phyloP scores from a whole-genome alignment of 2,113 vertebrate species.

The Nannospalax galili region DNA sequence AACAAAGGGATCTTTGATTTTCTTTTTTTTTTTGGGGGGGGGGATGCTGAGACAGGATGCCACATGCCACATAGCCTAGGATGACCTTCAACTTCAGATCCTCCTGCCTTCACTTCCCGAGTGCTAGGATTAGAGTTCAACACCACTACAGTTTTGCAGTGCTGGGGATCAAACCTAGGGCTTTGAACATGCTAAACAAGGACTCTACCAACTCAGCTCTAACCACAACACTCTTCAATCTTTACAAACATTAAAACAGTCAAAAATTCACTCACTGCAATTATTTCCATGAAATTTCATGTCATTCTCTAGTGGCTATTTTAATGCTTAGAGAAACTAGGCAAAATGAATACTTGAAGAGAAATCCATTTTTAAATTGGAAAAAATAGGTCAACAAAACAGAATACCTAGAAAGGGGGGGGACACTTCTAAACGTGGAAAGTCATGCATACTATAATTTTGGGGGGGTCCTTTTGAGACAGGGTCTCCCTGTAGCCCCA shows the following conservation, averaged over 20 bases:
- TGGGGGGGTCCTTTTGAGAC: too few relatives aligned
- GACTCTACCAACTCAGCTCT: neutral
- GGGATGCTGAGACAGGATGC: too few relatives aligned
- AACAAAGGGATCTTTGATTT: neutral
- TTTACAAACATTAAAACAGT: neutral
- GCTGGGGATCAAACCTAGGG: neutral
- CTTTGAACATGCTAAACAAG: neutral
- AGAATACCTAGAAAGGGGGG: neutral
- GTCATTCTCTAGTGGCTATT: conserved; percentile 19
- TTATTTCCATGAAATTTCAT: conserved; percentile 26
- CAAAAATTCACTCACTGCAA: conserved; percentile 28
- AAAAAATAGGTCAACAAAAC: neutral
- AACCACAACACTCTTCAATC: neutral
- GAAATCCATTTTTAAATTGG: neutral
- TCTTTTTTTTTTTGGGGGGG: neutral
- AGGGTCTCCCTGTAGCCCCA: too few relatives aligned
- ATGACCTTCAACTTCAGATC: neutral
- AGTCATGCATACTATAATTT: neutral
- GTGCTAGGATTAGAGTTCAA: neutral
- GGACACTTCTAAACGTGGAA: neutral
- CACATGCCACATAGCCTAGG: neutral
- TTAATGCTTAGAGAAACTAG: conserved; percentile 24
- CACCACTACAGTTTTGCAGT: neutral
- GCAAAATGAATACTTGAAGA: conserved; percentile 3
- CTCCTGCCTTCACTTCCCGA: neutral